These are phyloP conservation scores for Drosophila setosimentum DNA, from an alignment of 2,888 invertebrate species.

Conservation along the genomic window DNA sequence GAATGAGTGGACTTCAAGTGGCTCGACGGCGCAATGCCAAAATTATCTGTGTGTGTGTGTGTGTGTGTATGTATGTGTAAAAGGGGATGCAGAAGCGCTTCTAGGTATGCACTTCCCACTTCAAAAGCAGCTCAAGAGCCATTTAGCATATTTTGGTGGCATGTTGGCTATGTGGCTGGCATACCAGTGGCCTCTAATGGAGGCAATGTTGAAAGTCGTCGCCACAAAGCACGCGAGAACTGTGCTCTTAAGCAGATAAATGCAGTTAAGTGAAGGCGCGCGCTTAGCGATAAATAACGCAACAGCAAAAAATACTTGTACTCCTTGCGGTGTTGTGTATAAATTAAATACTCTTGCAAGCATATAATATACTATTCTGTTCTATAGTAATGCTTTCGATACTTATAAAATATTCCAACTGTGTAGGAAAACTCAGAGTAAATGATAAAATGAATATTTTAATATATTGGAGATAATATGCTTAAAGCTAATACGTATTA, in stretches of 20 bases:
- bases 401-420: background rate
- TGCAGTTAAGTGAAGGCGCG: conserved; percentile 55
- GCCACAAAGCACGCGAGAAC: conserved; percentile 30
- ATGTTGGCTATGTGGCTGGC: conserved; percentile 39
- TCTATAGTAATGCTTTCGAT: too few relatives aligned
- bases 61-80: background rate
- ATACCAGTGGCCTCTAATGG: conserved; percentile 17
- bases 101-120: background rate
- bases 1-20: conserved; percentile 63
- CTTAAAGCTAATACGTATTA: background rate
- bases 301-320: background rate
- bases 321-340: background rate
- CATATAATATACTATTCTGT: background rate
- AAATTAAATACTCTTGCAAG: background rate
- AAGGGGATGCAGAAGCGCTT: background rate
- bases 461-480: background rate
- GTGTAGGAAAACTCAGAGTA: background rate
- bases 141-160: conserved; percentile 71
- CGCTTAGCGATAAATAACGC: conserved; percentile 38
- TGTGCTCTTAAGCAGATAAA: conserved; percentile 46
- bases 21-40: conserved; percentile 62
- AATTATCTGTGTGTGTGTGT: conserved; percentile 15
- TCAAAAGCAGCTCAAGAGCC: conserved; percentile 57
- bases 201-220: conserved; percentile 34
- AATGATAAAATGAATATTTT: background rate